Percentiles rank a stretch among this genome's conserved stretches.
Evolutionary conservation across 2,797 vertebrate species (phyloP).

Genomic region (Aselliscus stoliczkanus): DNA sequence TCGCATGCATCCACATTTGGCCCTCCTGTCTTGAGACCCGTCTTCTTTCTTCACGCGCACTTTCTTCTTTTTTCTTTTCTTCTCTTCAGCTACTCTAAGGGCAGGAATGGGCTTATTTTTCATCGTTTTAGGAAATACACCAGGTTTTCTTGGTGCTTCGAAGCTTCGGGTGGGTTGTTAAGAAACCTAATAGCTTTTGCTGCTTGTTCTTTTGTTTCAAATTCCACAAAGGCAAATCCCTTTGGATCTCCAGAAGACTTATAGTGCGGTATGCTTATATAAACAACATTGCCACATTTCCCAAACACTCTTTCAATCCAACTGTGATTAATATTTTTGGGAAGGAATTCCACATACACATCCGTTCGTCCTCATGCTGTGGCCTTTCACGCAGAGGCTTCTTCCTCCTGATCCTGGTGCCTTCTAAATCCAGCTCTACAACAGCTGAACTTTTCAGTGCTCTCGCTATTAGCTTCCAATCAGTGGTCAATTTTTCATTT

Average conservation of each 20-base stretch:
- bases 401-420: conserved; percentile 90
- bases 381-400: conserved; percentile 87
- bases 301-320: too few species aligned
- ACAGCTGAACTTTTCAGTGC: conserved; percentile 92
- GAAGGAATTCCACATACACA: conserved; percentile 97
- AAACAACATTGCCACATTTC: too few species aligned
- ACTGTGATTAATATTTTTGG: conserved; percentile 93
- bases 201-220: conserved; percentile 92
- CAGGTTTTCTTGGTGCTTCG: conserved; percentile 93
- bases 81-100: conserved; percentile 84
- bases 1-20: conserved; percentile 58
- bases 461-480: conserved; percentile 93
- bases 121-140: conserved; percentile 94
- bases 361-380: conserved; percentile 90
- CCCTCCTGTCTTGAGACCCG: conserved; percentile 72
- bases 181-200: conserved; percentile 95
- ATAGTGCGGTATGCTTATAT: too few species aligned
- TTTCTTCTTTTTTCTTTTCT: conserved; percentile 94
- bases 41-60: too few species aligned
- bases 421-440: conserved; percentile 94
- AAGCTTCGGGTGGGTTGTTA: conserved; percentile 97
- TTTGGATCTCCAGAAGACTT: too few species aligned
- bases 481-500: conserved; percentile 96
- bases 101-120: conserved; percentile 86
- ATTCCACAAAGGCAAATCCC: conserved; percentile 98